Conservation (phyloP, 2,797 vertebrate genomes). For the Ataeniobius toweri region DNA sequence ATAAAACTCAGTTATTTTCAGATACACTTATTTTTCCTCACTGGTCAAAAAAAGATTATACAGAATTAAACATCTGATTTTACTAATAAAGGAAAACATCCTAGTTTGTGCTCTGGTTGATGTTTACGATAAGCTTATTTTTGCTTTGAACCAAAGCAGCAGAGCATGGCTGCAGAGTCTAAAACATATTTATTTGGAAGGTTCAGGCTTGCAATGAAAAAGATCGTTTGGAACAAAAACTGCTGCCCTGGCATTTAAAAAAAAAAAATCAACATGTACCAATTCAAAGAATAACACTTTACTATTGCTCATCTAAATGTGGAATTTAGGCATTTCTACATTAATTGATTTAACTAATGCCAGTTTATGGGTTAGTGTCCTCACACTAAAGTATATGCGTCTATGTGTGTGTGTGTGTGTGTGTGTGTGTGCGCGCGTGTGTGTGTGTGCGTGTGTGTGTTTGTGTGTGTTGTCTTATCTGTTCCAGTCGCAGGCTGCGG, state of each 20-base stretch:
- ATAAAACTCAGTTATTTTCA: background rate
- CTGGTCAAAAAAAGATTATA: background rate
- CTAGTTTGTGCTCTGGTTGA: background rate
- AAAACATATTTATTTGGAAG: background rate
- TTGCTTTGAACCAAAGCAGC: background rate
- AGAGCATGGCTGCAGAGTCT: background rate
- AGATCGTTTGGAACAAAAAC: background rate
- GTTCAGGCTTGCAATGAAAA: background rate
- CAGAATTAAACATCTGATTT: background rate
- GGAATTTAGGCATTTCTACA: background rate
- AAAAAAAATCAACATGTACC: background rate
- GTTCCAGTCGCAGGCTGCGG: constrained; percentile 69
- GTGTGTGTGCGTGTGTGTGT: constrained; percentile 25
- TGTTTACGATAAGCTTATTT: background rate
- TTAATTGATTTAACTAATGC: constrained; percentile 3
- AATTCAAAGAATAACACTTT: background rate
- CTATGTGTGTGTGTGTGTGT: constrained; percentile 38
- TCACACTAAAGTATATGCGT: constrained; percentile 8
- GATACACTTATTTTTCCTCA: background rate
- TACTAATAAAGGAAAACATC: background rate
- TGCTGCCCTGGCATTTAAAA: background rate
- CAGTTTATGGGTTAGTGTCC: constrained; percentile 2
- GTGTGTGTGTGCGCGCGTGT: constrained; percentile 30
- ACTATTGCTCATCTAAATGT: background rate
- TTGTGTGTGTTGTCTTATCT: constrained; percentile 61